Conservation (phyloP, 2,888 invertebrate genomes). For the Pinctada fucata region DNA sequence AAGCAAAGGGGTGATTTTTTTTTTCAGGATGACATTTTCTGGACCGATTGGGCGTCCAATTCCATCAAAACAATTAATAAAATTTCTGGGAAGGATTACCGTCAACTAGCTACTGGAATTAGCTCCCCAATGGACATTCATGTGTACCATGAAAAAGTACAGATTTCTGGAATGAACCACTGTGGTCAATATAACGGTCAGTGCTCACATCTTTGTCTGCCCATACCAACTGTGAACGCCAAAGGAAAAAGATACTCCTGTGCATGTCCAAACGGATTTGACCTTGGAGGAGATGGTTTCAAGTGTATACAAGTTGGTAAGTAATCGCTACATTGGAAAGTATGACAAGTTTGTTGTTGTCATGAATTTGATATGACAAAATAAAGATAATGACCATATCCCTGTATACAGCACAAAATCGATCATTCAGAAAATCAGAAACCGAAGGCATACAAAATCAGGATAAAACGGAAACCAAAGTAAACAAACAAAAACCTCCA, state of each 20-base stretch:
- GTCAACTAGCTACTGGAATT: slow-evolving; percentile 79
- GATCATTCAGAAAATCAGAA: too few species aligned
- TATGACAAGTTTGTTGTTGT: too few species aligned
- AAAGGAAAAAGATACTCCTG: slow-evolving; percentile 25
- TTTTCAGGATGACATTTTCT: slow-evolving; percentile 89
- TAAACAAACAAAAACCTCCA: too few species aligned
- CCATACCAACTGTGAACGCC: neutral
- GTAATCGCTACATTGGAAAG: neutral
- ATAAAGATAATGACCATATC: too few species aligned
- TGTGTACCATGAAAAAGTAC: slow-evolving; percentile 49
- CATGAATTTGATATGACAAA: too few species aligned
- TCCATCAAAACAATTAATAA: slow-evolving; percentile 95
- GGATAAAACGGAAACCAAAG: too few species aligned
- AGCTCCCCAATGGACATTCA: slow-evolving; percentile 57
- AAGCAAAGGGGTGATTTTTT: neutral
- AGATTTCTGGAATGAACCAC: slow-evolving; percentile 81
- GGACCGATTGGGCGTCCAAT: slow-evolving; percentile 98
- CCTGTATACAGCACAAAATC: too few species aligned
- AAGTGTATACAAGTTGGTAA: neutral
- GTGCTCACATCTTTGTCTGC: slow-evolving; percentile 78
- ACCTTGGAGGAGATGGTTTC: neutral
- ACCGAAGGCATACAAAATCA: too few species aligned
- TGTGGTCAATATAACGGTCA: slow-evolving; percentile 95
- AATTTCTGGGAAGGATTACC: slow-evolving; percentile 89
- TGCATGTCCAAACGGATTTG: slow-evolving; percentile 89